phyloP scores from a whole-genome alignment of 2,113 vertebrate genomes.

The Spermophilus dauricus region DNA sequence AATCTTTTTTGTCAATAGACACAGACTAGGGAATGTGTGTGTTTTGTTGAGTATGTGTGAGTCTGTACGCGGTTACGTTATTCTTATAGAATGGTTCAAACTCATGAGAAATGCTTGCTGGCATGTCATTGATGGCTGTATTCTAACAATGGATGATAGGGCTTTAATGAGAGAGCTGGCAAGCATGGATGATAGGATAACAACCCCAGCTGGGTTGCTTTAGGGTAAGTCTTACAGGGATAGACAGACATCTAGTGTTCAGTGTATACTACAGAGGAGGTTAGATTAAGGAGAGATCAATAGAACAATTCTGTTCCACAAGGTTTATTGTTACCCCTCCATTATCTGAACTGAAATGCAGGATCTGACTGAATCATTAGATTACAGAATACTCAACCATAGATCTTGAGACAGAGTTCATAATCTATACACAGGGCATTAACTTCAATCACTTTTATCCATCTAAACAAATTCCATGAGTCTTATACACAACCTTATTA shows the following conservation, averaged over 20 bases:
- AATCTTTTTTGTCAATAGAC: conserved; percentile 4
- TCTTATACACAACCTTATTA: neutral
- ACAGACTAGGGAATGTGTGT: neutral
- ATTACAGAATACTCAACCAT: conserved; percentile 10
- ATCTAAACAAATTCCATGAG: neutral
- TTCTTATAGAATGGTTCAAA: conserved; percentile 41
- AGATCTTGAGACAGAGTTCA: neutral
- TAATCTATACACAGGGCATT: neutral
- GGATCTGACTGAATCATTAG: conserved; percentile 78
- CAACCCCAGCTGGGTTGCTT: conserved; percentile 68
- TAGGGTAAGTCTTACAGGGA: neutral
- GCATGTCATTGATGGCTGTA: conserved; percentile 33
- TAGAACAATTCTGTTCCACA: conserved; percentile 63
- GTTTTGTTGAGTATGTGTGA: neutral
- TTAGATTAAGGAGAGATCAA: conserved; percentile 85
- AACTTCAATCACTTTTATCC: neutral
- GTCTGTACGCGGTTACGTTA: neutral
- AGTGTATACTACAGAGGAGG: conserved; percentile 70
- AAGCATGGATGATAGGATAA: conserved; percentile 45
- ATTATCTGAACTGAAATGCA: conserved; percentile 61
- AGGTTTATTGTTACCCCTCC: conserved; percentile 75
- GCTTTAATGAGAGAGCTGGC: conserved; percentile 54
- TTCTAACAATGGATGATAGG: conserved; percentile 71
- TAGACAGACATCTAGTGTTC: conserved; percentile 78
- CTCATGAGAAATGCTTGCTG: neutral